Base-by-base conservation (phyloP, 2,113 vertebrate species). In the Carettochelys insculpta region DNA sequence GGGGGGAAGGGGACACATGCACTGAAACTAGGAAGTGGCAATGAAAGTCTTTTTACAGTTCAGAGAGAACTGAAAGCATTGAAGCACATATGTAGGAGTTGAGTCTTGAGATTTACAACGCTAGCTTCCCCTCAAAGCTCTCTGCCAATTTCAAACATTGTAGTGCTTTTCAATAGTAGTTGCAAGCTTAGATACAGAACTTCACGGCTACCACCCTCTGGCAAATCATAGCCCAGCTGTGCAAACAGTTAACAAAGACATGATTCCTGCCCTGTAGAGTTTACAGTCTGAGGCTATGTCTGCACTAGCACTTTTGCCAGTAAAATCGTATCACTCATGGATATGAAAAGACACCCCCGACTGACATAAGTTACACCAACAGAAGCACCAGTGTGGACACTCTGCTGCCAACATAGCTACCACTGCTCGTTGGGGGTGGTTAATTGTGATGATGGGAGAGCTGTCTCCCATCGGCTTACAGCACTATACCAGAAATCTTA, bases 1-100 rank as follows among this genome's bases (percentile, higher is more conserved):
- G 13, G 73, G 10, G 11, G 5, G 12, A 1, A 27, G 27, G 1
- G 12, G 54, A 27, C 11, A 52, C 29, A 3, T 11, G 87, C 50
- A 45, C 19, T 41, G 3, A 5, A 41, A 2, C 1, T 45, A 41
- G 71, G 43, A 75, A 43, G 41, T 75, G 38, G 38, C 65, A 20
- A 6, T 41, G 65, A 41, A 71, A 71, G 41, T 71, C 6, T 77
- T 65, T 58, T 77, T 84, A 77, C 91, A 93, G 81, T 68, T 43
- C 17, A 29, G 29, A 54, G 48, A 93, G 78, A 11, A 61, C 24
- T 9, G 76, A 20, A 54, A 68, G 73, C 12, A 5, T 43, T 51
- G 38, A n/a, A n/a, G 17, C 61, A 68, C 38, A 22, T 38, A 22
- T 43, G 29, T 29, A 77, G 17, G 29, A 47, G 24, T 29, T 16